Percentiles rank a stretch among this genome's conserved stretches.
phyloP scores from a whole-genome alignment of 2,113 vertebrate species.

The Thamnophis sirtalis region DNA sequence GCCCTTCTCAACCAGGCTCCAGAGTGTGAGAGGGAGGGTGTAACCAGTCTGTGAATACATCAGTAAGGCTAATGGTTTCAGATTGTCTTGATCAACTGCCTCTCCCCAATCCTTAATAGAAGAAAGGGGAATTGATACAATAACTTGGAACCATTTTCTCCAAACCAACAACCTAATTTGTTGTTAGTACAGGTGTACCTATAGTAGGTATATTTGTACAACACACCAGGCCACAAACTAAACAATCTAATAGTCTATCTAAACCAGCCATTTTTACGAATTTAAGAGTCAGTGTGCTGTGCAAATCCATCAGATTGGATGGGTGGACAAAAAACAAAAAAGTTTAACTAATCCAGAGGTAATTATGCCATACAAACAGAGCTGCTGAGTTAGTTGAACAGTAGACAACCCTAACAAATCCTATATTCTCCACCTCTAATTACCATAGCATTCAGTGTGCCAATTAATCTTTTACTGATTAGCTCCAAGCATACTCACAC shows the following conservation, averaged over 20 bases:
- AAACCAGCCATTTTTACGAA: not conserved
- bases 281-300: not conserved
- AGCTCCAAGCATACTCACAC: not conserved
- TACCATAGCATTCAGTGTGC: not conserved
- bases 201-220: not conserved
- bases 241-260: not conserved
- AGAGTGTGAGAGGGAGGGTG: not conserved
- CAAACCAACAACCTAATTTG: slow-evolving; percentile 8
- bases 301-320: not conserved
- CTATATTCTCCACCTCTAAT: not conserved
- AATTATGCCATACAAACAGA: not conserved
- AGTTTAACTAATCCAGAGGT: not conserved
- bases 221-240: not conserved
- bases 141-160: slow-evolving; percentile 1
- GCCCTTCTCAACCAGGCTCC: not conserved
- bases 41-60: not conserved
- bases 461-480: not conserved
- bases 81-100: not conserved
- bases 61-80: not conserved
- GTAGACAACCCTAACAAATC: not conserved
- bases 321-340: not conserved
- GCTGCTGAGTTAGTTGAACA: not conserved
- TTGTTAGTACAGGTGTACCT: no score
- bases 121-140: not conserved
- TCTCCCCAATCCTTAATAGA: slow-evolving; percentile 9